These are phyloP conservation scores for Lepus americanus DNA, from an alignment of 2,113 vertebrate species.

Conservation along the genomic window DNA sequence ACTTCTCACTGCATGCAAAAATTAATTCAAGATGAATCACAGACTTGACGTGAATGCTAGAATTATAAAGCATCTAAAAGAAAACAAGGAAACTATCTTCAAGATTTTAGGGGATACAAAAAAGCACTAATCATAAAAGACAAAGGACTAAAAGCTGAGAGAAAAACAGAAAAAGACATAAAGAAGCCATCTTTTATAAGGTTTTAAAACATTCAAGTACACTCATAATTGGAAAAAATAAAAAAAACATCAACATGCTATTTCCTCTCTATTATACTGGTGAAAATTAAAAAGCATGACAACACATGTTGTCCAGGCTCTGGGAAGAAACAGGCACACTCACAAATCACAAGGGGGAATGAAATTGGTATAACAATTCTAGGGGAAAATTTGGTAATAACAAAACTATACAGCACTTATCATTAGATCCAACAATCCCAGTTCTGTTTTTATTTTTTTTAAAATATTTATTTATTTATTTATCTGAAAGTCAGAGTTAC, in stretches of 20 bases:
- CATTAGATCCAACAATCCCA: neutral
- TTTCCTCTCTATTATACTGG: neutral
- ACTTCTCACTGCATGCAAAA: neutral
- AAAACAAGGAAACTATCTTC: neutral
- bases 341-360: neutral
- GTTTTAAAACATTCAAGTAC: neutral
- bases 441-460: neutral
- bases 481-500: too few relatives aligned
- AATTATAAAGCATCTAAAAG: too few relatives aligned
- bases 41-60: too few relatives aligned
- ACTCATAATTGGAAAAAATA: conserved; percentile 6
- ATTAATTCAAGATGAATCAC: too few relatives aligned
- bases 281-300: conserved; percentile 11
- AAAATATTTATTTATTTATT: too few relatives aligned
- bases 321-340: neutral
- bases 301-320: neutral
- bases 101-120: neutral
- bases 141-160: neutral
- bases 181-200: neutral
- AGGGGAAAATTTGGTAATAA: neutral
- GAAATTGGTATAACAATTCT: neutral
- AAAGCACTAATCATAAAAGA: neutral
- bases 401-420: neutral
- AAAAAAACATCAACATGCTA: neutral
- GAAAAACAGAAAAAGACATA: neutral